Evolutionary conservation across 2,888 invertebrate genomes (phyloP).

Genomic region (Zygothrica quintamaculata): DNA sequence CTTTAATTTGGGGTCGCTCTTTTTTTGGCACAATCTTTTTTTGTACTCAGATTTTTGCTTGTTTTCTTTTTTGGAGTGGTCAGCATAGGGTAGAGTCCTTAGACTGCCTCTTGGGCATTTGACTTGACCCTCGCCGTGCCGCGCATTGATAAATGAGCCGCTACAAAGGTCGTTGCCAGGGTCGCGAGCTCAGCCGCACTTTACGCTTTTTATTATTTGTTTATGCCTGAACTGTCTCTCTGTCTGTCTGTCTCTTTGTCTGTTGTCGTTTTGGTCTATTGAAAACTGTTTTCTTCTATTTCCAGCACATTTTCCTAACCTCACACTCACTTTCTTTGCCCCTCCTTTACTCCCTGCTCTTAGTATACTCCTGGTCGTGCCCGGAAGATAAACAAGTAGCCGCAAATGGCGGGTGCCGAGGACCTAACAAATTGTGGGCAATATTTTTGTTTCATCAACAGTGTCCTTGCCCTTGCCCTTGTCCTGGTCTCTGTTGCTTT

Average conservation of each 20-base stretch:
- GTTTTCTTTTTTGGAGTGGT: slow-evolving; percentile 31
- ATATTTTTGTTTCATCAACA: slow-evolving; percentile 79
- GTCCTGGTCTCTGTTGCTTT: slow-evolving; percentile 1
- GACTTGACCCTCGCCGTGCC: slow-evolving; percentile 53
- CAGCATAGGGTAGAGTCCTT: slow-evolving; percentile 23
- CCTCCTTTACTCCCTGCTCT: slow-evolving; percentile 1
- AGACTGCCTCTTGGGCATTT: slow-evolving; percentile 31
- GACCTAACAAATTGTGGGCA: slow-evolving; percentile 77
- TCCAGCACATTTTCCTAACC: background rate
- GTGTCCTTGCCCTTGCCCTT: slow-evolving; percentile 49
- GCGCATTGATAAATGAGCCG: slow-evolving; percentile 73
- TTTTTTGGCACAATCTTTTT: too few relatives aligned
- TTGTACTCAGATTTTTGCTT: slow-evolving; percentile 31
- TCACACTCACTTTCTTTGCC: slow-evolving; percentile 5
- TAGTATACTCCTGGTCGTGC: slow-evolving; percentile 1
- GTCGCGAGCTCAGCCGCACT: slow-evolving; percentile 60
- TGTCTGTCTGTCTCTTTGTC: slow-evolving; percentile 31
- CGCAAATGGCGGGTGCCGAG: slow-evolving; percentile 68
- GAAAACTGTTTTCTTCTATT: slow-evolving; percentile 47
- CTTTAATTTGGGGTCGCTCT: slow-evolving; percentile 71
- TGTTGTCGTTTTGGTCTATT: slow-evolving; percentile 68
- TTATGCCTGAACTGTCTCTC: slow-evolving; percentile 63
- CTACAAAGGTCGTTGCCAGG: slow-evolving; percentile 77
- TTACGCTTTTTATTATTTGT: slow-evolving; percentile 73
- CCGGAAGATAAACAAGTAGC: slow-evolving; percentile 74